Base-by-base conservation (phyloP, 1,140 invertebrate species). In the Matsumurasca onukii region DNA sequence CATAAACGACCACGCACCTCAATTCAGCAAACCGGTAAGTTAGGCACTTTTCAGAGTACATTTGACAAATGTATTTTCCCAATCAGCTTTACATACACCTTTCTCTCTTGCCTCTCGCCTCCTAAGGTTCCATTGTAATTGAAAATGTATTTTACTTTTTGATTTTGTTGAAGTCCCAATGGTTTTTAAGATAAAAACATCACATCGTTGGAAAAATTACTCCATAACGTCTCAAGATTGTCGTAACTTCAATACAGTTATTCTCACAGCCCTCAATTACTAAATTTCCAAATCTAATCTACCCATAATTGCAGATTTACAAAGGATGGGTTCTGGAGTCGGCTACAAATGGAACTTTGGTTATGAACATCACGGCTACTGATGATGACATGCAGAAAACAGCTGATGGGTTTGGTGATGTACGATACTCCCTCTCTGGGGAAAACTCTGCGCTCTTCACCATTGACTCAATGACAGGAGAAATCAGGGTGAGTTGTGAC, bases 1-100 rank as follows among this genome's bases (percentile, higher is more conserved):
- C 76, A 83, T 90, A 0, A 94, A 94, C 74, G 91, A 94, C 74
- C 92, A 94, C 76, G 83, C 84, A 72, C 92, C 92, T 0, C 79
- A 83, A 55, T 94, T 94, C 76, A 83, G 84, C 62, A 84, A 88
- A 72, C 82, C 81, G 70, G 87, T 85, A 77, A n/a, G n/a, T n/a
- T n/a, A n/a, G n/a, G n/a, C n/a, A n/a, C n/a, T n/a, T n/a, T n/a
- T n/a, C n/a, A n/a, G n/a, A n/a, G n/a, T n/a, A n/a, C n/a, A n/a
- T n/a, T n/a, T n/a, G n/a, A n/a, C n/a, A n/a, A n/a, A n/a, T n/a
- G n/a, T n/a, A n/a, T n/a, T n/a, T n/a, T n/a, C n/a, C n/a, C n/a
- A n/a, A n/a, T n/a, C n/a, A n/a, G n/a, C n/a, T n/a, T n/a, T n/a
- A n/a, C n/a, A n/a, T n/a, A n/a, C n/a, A n/a, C n/a, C n/a, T n/a